Evolutionary conservation across 2,888 invertebrate species (phyloP).

Genomic region (Pristionchus mayeri): DNA sequence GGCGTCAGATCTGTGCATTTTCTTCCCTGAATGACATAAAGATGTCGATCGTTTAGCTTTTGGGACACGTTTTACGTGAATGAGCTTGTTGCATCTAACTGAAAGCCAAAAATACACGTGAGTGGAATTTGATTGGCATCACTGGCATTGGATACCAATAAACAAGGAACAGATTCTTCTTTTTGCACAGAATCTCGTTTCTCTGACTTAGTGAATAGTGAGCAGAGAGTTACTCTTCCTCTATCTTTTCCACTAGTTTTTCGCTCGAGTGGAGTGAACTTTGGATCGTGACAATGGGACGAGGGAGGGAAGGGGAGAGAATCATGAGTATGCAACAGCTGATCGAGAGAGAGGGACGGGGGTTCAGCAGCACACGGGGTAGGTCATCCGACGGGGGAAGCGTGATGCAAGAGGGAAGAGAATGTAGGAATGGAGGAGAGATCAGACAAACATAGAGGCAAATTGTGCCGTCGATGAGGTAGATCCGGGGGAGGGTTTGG

Average conservation of each 20-base stretch:
- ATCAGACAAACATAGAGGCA: neutral
- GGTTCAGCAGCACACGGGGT: neutral
- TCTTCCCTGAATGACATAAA: slow-evolving; percentile 27
- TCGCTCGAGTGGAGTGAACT: neutral
- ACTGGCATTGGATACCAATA: neutral
- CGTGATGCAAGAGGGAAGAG: neutral
- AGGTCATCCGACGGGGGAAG: neutral
- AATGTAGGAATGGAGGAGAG: neutral
- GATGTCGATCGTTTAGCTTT: neutral
- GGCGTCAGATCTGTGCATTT: slow-evolving; percentile 7
- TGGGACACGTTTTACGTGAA: neutral
- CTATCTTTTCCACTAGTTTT: neutral
- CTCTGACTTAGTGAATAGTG: neutral
- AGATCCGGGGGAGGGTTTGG: neutral
- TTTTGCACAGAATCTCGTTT: neutral
- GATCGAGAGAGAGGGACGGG: neutral
- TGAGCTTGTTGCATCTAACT: neutral
- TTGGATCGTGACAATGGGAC: neutral
- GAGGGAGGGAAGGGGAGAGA: neutral
- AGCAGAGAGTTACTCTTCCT: neutral
- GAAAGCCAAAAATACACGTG: neutral
- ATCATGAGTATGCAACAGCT: neutral
- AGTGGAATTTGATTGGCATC: neutral
- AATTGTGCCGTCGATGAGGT: neutral
- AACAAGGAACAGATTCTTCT: too few relatives aligned